Percentiles rank a stretch among this genome's conserved stretches.
Evolutionary conservation across 2,888 invertebrate species (phyloP).

Genomic region (Ferrisia virgata): DNA sequence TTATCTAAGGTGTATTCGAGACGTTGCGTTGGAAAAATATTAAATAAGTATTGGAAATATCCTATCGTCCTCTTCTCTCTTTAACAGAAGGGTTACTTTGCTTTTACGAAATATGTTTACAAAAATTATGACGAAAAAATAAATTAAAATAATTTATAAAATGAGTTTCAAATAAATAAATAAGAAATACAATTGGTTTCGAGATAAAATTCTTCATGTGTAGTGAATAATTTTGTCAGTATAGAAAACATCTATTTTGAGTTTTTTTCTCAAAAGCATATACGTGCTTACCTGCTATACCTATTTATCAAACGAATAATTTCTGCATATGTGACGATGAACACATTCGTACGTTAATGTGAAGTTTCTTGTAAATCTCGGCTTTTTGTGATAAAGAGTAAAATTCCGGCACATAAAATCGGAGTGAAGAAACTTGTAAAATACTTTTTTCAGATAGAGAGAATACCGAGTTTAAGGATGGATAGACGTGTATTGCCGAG

Average conservation of each 20-base stretch:
- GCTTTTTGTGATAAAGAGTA: constrained; percentile 4
- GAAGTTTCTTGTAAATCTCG: neutral
- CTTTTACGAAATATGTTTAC: too few species aligned
- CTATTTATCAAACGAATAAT: neutral
- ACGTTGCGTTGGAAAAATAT: neutral
- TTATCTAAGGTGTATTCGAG: neutral
- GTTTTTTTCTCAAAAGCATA: neutral
- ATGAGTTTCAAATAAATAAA: too few species aligned
- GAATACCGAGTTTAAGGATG: neutral
- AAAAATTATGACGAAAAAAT: too few species aligned
- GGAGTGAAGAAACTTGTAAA: constrained; percentile 18
- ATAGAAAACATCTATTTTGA: neutral
- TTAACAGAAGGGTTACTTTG: too few species aligned
- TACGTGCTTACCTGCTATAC: neutral
- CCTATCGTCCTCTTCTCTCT: too few species aligned
- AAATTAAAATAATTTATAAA: neutral
- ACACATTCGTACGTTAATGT: neutral
- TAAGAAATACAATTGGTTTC: too few species aligned
- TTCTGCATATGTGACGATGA: constrained; percentile 1
- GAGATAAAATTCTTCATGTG: neutral
- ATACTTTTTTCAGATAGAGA: neutral
- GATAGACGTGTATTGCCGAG: neutral
- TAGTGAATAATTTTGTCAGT: neutral
- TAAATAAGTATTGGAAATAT: neutral
- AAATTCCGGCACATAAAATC: neutral